Evolutionary conservation across 2,888 invertebrate genomes (phyloP), one percentile per base, ranked within the genome.

Genomic region (Epirrhoe tristata): DNA sequence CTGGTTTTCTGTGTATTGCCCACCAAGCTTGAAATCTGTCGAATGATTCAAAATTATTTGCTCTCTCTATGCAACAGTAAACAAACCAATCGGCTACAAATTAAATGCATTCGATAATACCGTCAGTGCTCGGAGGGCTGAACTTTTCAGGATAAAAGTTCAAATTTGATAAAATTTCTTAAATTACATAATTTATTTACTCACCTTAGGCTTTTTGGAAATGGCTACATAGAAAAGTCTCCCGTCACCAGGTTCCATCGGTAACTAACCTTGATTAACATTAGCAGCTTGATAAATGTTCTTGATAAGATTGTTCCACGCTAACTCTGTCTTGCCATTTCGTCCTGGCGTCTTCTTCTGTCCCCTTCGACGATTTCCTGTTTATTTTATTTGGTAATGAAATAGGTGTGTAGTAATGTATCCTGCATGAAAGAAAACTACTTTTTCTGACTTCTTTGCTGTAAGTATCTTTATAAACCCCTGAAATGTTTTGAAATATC

Each of bases 1-100:
- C 17, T 17, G 50, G 48, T 14, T 50, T n/a, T 57, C 16, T 12
- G 5, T n/a, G 43, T n/a, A 24, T 12, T 43, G 62, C 63, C 59
- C 62, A 66, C 60, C 63, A 66, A 72, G 69, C 65, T 61, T 66
- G 63, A 57, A 5, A 57, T 14, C 43, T 51, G 16, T 52, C 63
- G 63, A 63, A 63, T 63, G 34, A 43, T 32, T 16, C 57, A 10
- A 63, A 63, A 63, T 57, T 63, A 52, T 46, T 63, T 24, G 24
- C 32, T 46, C 16, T 57, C 24, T 24, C 24, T 24, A n/a, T n/a
- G n/a, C 10, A 16, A 24, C 34, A 50, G 12, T n/a, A 16, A 51
- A 43, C 36, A 52, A 24, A 52, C 43, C 59, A 50, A 64, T 67
- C 58, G 59, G 63, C 56, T 16, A 50, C 12, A 39, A 36, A 60